Base-by-base conservation (phyloP, 2,888 invertebrate species). In the Tetragonula carbonaria region DNA sequence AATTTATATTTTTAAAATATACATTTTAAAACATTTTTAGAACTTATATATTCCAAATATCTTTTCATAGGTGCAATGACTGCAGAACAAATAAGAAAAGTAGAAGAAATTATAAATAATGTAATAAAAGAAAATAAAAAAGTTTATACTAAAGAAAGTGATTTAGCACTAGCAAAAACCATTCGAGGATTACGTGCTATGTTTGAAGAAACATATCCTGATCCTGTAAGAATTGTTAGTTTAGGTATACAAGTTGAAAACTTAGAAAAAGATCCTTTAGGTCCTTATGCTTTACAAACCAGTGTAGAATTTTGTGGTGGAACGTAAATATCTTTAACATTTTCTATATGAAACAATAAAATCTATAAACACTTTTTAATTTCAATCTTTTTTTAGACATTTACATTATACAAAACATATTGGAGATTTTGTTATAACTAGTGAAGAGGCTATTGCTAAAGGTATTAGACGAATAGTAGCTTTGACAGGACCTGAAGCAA, bases 291-390 rank as follows among this genome's bases (percentile, higher is more conserved):
- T 1, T 96, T 96, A 73, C 95, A 97, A 82, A 99, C 99, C 0
- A 99, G 99, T 2, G 98, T 99, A 11, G 99, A 99, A 95, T 99
- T 99, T 95, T 99, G 99, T 95, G 99, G 99, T 80, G 99, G 99
- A 90, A 99, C 99, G 96, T 96, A 93, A 95, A 96, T 95, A 74
- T 66, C 28, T 21, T 65, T 28, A 57, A 50, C 55, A 57, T 77
- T 38, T 72, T 33, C 16, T 11, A 33, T 66, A 23, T 2, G 2
- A 57, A 16, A 28, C 18, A n/a, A 16, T 72, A 65, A n/a, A 28
- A n/a, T 6, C 50, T 28, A 53, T 75, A 45, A 50, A 50, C 1
- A 62, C 55, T 14, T 65, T 62, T n/a, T 73, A 13, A 55, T 23
- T 33, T 65, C 14, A 77, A 88, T 86, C 80, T 72, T 81, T 92